Base-by-base conservation (phyloP, 2,888 invertebrate species). In the Epiblema foenella region DNA sequence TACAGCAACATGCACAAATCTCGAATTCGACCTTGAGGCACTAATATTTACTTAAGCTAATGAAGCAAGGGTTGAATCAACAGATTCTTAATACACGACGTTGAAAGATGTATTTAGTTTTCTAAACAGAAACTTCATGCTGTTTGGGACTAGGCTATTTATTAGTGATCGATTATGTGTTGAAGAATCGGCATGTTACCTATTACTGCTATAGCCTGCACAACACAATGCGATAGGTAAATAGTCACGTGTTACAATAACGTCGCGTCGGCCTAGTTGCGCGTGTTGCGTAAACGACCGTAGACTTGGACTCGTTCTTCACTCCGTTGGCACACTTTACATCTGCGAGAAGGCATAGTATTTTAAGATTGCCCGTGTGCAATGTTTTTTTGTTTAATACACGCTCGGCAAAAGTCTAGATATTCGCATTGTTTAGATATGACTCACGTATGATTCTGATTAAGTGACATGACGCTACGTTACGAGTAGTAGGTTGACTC, bases 281-380 rank as follows among this genome's bases (percentile, higher is more conserved):
- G 85, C 88, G 82, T 76, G 83, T 90, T 90, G 91, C 89, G 89
- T 89, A 89, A 89, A 89, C 87, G 87, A 76, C 87, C 89, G 89
- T 90, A 90, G 84, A 91, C 90, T 90, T 92, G 91, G 90, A 90
- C 91, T 89, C 85, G 86, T 85, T 91, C 78, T 84, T 82, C 82
- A 76, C 75, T 81, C 79, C 77, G 81, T 81, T 85, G 86, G 84
- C 86, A 87, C 75, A 84, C 83, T 83, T 85, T 77, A 65, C 64
- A 73, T 68, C 63, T 54, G 42, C 49, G 18, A 60, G 42, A 58
- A 67, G 58, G 57, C 49, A 15, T 46, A 42, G 29, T 65, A 42
- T 65, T 56, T 64, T 64, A 54, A 24, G 52, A 52, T 39, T 39
- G 37, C 52, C 46, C n/a, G 60, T n/a, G 4, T 46, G 46, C 8